Evolutionary conservation across 2,113 vertebrate genomes (phyloP), one percentile per base, ranked within the genome.

Genomic region (Parotia lawesii): DNA sequence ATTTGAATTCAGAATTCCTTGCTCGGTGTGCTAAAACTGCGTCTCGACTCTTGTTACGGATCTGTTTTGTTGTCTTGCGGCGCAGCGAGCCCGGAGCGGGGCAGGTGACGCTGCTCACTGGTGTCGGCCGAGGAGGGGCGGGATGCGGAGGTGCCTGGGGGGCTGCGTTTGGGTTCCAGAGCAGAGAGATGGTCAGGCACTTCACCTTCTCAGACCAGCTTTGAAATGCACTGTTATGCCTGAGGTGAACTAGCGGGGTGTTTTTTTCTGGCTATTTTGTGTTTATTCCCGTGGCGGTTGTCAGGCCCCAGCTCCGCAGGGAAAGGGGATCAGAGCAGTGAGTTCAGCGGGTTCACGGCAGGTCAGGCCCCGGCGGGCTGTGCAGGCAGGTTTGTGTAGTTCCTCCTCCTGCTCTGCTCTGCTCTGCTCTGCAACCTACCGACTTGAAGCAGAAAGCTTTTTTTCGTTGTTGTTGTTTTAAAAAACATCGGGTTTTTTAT

Each of bases 41-140:
- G 44, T 65, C 76, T 61, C 6, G 9, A 3, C 54, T 67, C 5
- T 9, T 47, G 27, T 62, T 53, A 1, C 10, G 12, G 6, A 15
- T 45, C 7, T 35, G 18, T 81, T 45, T 65, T 14, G 3, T 18
- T 47, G 29, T 20, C n/a, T 50, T 12, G 1, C 1, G 31, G 31
- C 28, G 3, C 38, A 10, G 24, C 13, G 76, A 58, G 2, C 3
- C 3, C 2, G 4, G 27, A 38, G 45, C 53, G 15, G 24, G 20
- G 13, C 33, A 40, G 53, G 4, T 54, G 33, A 5, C 0, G 2
- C 67, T 10, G 51, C 2, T 31, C 25, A 1, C 12, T 9, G 8
- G 14, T 11, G 45, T 24, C n/a, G 0, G 1, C 37, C 10, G 7
- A 22, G 51, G 24, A 60, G 11, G 21, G 4, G 9, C 0, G 1